Evolutionary conservation across 2,113 vertebrate genomes (phyloP), one percentile per base, ranked within the genome.

Genomic region (Sterrhoptilus dennistouni): DNA sequence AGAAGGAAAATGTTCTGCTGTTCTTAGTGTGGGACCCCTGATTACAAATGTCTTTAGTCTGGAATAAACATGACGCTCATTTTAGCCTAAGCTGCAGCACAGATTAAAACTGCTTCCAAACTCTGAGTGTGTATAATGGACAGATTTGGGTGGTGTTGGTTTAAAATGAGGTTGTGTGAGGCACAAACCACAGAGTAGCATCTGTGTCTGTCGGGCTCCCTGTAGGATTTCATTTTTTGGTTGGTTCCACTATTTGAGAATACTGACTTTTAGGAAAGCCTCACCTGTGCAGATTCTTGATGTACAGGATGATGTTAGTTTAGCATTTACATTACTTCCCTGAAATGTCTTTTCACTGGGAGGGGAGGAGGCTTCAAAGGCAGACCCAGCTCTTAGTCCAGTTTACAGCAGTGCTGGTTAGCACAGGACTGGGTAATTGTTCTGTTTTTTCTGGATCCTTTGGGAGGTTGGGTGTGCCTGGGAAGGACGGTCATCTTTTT

Each of bases 91-190:
- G 44, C 18, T 65, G 1, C 54, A 14, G 19, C 21, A 57, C 12
- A 61, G 42, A 44, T 52, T 13, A 28, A 31, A 87, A 56, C 9
- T 36, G 9, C 22, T 70, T 50, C 25, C 64, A 19, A 77, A 36
- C 15, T 49, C 53, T 40, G 16, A 45, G 15, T 7, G 0, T 5
- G 2, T 47, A 2, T 2, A 59, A 44, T 17, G 42, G 25, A 5
- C 8, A 53, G 29, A 42, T 81, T 87, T 82, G 38, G 23, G 19
- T 40, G 33, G 31, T 19, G 24, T 54, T 79, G 42, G 5, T 68
- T 28, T 12, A 8, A 29, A 60, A 53, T 25, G 33, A 5, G 76
- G 42, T 44, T 71, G 27, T 49, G 21, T 38, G 61, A 82, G 29
- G 52, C 72, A 33, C 61, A 87, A 53, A 66, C 10, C 59, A 28